A percentile compares a stretch with the other conserved stretches of the same genome.
phyloP scores from a whole-genome alignment of 1,140 invertebrate species.

The Mactra quadrangularis region DNA sequence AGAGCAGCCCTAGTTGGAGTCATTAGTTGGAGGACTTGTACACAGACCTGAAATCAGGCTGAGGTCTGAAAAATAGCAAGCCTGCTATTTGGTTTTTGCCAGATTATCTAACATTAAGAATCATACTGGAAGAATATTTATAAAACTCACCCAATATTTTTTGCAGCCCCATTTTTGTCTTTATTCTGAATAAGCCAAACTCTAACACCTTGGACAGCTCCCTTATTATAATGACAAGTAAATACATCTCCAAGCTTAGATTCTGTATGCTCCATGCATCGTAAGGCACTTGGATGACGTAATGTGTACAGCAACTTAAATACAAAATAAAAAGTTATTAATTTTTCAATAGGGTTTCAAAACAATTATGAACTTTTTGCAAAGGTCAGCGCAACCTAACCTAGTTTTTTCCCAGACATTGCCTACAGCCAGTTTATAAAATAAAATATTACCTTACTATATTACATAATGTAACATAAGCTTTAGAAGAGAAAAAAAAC shows the following conservation, averaged over 20 bases:
- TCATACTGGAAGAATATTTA: too few relatives aligned
- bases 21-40: too few relatives aligned
- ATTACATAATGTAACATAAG: not conserved
- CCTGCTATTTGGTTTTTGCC: too few relatives aligned
- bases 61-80: too few relatives aligned
- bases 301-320: slow-evolving; percentile 28
- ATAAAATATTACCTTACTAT: not conserved
- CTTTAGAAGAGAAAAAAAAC: too few relatives aligned
- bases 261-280: slow-evolving; percentile 7
- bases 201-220: slow-evolving; percentile 17
- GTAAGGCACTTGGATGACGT: slow-evolving; percentile 1
- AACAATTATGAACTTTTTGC: not conserved
- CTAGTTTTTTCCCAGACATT: not conserved
- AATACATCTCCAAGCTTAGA: slow-evolving; percentile 30
- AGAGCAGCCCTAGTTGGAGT: too few relatives aligned
- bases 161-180: slow-evolving; percentile 10
- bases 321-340: not conserved
- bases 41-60: too few relatives aligned
- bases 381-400: not conserved
- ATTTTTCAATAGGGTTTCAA: not conserved
- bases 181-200: slow-evolving; percentile 12
- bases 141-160: slow-evolving; percentile 30
- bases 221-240: slow-evolving; percentile 40
- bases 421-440: not conserved
- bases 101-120: too few relatives aligned